Evolutionary conservation across 2,113 vertebrate species (phyloP).

Genomic region (Ceyx margarethae): DNA sequence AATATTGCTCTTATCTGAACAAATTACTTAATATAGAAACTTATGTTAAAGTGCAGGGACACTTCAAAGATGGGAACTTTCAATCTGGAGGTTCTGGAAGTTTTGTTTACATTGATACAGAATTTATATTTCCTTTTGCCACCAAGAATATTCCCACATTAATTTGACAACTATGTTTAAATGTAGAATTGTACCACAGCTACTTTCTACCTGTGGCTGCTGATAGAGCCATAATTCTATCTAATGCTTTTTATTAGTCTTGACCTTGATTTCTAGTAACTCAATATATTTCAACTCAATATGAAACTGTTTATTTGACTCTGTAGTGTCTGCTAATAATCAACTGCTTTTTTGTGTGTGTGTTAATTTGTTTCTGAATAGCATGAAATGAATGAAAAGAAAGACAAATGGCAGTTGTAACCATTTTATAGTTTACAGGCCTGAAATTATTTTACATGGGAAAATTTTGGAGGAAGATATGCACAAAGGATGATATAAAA

Average conservation of each 20-base stretch:
- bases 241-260: background rate
- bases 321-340: conserved; percentile 19
- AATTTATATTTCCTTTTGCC: background rate
- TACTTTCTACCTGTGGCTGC: background rate
- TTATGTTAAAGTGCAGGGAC: background rate
- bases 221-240: background rate
- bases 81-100: background rate
- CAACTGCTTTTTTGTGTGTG: background rate
- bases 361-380: background rate
- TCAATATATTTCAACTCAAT: background rate
- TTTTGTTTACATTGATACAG: too few species aligned
- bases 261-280: background rate
- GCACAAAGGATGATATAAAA: background rate
- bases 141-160: background rate
- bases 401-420: background rate
- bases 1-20: background rate
- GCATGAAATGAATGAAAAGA: background rate
- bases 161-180: background rate
- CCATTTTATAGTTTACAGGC: background rate
- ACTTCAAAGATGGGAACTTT: background rate
- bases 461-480: conserved; percentile 4
- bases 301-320: background rate
- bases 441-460: conserved; percentile 23
- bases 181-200: background rate
- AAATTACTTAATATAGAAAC: background rate